These are phyloP conservation scores for Bolinopsis microptera DNA, from an alignment of 37 sponge, comb jelly and placozoan species.

Conservation along the genomic window DNA sequence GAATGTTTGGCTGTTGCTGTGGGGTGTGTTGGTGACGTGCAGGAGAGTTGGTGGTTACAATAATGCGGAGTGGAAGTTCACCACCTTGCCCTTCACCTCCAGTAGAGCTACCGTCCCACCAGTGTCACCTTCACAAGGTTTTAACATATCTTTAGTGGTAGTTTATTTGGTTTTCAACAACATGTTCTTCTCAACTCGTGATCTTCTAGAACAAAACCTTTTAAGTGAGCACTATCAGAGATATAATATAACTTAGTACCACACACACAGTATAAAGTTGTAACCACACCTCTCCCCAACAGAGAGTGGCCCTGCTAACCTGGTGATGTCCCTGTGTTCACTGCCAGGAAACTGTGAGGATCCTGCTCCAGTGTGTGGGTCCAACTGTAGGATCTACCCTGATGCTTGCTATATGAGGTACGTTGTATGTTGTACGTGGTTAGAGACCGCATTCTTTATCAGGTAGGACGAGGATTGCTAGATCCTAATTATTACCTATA, in stretches of 20 bases:
- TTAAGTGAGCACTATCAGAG: too few relatives aligned
- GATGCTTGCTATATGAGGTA: conserved; percentile 12
- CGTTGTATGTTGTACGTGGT: too few relatives aligned
- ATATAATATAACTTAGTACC: too few relatives aligned
- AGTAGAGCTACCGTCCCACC: not conserved
- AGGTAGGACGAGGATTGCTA: not conserved
- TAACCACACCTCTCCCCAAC: too few relatives aligned
- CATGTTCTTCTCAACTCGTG: too few relatives aligned
- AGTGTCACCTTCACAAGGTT: too few relatives aligned
- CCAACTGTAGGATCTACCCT: not conserved
- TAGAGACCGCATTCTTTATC: not conserved
- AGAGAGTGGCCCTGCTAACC: not conserved
- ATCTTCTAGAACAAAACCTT: too few relatives aligned
- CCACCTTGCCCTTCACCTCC: not conserved
- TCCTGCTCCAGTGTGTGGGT: not conserved
- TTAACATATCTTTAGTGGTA: too few relatives aligned
- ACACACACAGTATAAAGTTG: too few relatives aligned
- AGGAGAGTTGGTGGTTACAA: not conserved
- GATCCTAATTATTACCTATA: not conserved
- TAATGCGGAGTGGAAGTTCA: not conserved
- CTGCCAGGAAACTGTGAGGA: not conserved
- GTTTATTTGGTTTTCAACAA: too few relatives aligned
- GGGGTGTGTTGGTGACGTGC: not conserved
- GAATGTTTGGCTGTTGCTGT: not conserved
- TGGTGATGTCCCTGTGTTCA: not conserved